phyloP scores from a whole-genome alignment of 53 echinoderm and acorn worm species.

The Mesocentrotus franciscanus region DNA sequence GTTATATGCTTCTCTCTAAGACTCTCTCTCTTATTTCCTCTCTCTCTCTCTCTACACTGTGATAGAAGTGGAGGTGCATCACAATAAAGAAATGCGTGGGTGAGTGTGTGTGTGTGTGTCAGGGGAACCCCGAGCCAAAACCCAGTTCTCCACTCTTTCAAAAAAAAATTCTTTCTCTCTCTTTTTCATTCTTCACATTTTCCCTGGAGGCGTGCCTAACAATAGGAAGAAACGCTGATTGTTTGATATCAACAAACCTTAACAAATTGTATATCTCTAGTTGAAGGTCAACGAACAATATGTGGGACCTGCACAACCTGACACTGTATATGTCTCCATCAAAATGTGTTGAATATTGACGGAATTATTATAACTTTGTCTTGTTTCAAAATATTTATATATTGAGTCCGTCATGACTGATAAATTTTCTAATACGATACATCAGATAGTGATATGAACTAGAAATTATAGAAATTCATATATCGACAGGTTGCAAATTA shows the following conservation, averaged over 20 bases:
- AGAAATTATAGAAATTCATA: no score
- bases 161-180: constrained; percentile 2
- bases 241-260: not conserved
- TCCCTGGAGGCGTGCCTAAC: not conserved
- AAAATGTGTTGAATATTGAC: not conserved
- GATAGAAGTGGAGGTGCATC: not conserved
- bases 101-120: not conserved
- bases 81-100: constrained; percentile 12
- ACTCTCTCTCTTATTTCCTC: constrained; percentile 14
- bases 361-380: not conserved
- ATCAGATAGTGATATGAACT: no score
- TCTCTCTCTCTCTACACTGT: not conserved
- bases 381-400: not conserved
- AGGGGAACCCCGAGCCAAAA: not conserved
- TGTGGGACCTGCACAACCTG: constrained; percentile 1
- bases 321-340: not conserved
- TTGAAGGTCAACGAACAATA: constrained; percentile 39
- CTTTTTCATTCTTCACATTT: not conserved
- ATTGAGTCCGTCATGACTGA: not conserved
- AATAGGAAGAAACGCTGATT: constrained; percentile 20
- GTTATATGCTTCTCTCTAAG: constrained; percentile 30
- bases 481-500: no score
- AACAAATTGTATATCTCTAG: not conserved
- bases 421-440: not conserved
- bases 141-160: constrained; percentile 5